Evolutionary conservation across 2,113 vertebrate species (phyloP), one percentile per base, ranked within the genome.

Genomic region (Callithrix jacchus): DNA sequence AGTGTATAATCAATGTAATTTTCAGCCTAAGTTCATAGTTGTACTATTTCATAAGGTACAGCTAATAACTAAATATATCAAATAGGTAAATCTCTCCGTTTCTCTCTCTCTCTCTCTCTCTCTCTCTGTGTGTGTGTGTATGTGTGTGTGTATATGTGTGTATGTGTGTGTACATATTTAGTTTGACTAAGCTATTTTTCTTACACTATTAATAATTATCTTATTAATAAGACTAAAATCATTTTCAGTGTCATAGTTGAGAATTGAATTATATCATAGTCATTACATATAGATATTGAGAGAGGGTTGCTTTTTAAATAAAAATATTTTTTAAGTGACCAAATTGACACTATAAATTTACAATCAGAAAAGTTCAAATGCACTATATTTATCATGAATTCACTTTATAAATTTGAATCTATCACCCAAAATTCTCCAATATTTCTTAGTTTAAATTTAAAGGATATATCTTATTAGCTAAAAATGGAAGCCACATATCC

Each of bases 361-460:
- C 95, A 93, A 88, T 77, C 1, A 73, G 89, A 91, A 74, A 83
- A 42, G 61, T 89, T 89, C 42, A 79, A 81, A 71, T 66, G 5
- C 5, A 68, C 2, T 66, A 30, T 30, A 25, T 83, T 94, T 96
- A 64, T 49, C 13, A 45, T 0, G 13, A 70, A 82, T 37, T 88
- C 14, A 49, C 25, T 73, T 83, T 49, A 32, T n/a, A 52, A 91
- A 94, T 8, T 14, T 92, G 9, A 0, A 11, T 56, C 37, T 81
- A 52, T 81, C 18, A 93, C 17, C 4, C 21, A 79, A 27, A 81
- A 61, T 49, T 10, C 8, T 87, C n/a, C 86, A 93, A 94, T 40
- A 86, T 45, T 32, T 10, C 18, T 76, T 89, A 54, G 8, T 40
- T 83, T 71, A 92, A 70, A 79, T 66, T 80, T 52, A 25, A 37